A percentile compares a stretch with the other conserved stretches of the same genome.
These are phyloP conservation scores for Drosophila rellima DNA, from an alignment of 2,888 invertebrate genomes.

Conservation along the genomic window DNA sequence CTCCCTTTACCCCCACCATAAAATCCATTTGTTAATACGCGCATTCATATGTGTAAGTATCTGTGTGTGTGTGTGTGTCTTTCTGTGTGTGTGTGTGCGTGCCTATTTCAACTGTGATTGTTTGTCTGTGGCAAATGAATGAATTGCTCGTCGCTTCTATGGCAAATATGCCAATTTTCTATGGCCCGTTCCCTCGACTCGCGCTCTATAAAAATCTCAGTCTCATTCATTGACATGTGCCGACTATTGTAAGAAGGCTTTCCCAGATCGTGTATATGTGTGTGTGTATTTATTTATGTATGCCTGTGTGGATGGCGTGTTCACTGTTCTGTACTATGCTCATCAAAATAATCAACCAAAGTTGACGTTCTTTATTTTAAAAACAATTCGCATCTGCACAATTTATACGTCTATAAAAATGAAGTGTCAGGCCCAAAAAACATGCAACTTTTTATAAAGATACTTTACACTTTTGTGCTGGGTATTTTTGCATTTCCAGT, in stretches of 20 bases:
- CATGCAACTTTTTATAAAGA: slow-evolving; percentile 36
- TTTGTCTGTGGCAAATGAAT: slow-evolving; percentile 80
- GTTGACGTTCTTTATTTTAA: slow-evolving; percentile 59
- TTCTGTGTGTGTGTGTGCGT: slow-evolving; percentile 48
- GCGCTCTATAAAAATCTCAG: slow-evolving; percentile 48
- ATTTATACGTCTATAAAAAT: slow-evolving; percentile 71
- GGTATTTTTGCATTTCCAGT: neutral
- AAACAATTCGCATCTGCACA: slow-evolving; percentile 62
- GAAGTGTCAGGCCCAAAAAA: slow-evolving; percentile 61
- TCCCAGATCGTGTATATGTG: slow-evolving; percentile 13
- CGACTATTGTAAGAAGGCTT: slow-evolving; percentile 45
- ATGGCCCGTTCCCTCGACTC: slow-evolving; percentile 27
- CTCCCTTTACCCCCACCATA: slow-evolving; percentile 5
- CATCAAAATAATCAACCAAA: slow-evolving; percentile 79
- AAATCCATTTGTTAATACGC: slow-evolving; percentile 73
- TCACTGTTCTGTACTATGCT: slow-evolving; percentile 67
- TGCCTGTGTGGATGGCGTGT: slow-evolving; percentile 32
- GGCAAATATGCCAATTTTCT: slow-evolving; percentile 76
- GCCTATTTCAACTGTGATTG: slow-evolving; percentile 68
- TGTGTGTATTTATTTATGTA: slow-evolving; percentile 6
- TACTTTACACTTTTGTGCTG: neutral
- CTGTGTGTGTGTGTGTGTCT: slow-evolving; percentile 37
- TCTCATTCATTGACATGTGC: slow-evolving; percentile 75
- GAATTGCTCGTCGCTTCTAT: slow-evolving; percentile 74
- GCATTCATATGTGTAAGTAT: slow-evolving; percentile 70